Evolutionary conservation across 1,140 invertebrate species (phyloP).

Genomic region (Zeugodacus cucurbitae): DNA sequence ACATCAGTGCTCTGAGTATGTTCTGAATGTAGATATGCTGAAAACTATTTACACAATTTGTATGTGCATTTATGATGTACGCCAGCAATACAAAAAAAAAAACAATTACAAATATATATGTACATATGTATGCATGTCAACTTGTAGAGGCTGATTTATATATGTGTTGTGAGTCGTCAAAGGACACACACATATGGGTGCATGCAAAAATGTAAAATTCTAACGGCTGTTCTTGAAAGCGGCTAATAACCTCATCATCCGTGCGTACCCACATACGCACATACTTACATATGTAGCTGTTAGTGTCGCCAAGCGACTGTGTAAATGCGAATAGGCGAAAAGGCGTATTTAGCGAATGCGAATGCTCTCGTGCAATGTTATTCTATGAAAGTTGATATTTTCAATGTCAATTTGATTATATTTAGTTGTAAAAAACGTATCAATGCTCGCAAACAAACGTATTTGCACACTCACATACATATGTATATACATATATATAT

Average conservation of each 20-base stretch:
- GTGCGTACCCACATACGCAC: neutral
- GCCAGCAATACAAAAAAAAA: neutral
- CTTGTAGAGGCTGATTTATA: neutral
- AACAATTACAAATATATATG: neutral
- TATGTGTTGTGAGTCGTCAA: neutral
- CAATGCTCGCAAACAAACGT: neutral
- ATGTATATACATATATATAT: neutral
- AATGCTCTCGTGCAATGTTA: conserved; percentile 33
- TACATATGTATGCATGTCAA: neutral
- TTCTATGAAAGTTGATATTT: conserved; percentile 39
- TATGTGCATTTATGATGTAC: neutral
- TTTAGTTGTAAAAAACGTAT: conserved; percentile 36
- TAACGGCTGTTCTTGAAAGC: conserved; percentile 13
- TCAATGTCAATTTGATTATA: conserved; percentile 37
- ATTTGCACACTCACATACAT: neutral
- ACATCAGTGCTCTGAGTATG: too few species aligned
- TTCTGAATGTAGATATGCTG: too few species aligned
- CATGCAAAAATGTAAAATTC: conserved; percentile 16
- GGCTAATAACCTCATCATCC: conserved; percentile 20
- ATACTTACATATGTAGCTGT: neutral
- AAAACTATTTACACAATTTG: neutral
- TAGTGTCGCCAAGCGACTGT: conserved; percentile 19
- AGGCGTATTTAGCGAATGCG: conserved; percentile 21
- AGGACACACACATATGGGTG: neutral
- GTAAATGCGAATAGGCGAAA: conserved; percentile 24